These are phyloP conservation scores for Brachyopa scutellaris DNA, from an alignment of 2,888 invertebrate genomes.

Conservation along the genomic window DNA sequence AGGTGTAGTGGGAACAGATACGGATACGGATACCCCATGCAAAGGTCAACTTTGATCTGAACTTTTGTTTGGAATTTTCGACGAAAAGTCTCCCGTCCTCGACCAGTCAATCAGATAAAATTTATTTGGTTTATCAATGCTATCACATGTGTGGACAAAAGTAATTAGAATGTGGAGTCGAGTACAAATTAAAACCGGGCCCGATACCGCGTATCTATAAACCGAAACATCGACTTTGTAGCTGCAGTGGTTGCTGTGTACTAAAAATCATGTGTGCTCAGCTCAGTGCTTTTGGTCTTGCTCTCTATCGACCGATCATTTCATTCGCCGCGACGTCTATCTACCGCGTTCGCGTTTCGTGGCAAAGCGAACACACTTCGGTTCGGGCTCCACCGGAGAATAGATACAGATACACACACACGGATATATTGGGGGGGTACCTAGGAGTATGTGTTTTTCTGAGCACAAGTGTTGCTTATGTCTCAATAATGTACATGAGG, in stretches of 20 bases:
- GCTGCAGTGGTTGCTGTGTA: conserved; percentile 70
- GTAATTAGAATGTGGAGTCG: conserved; percentile 55
- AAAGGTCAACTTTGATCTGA: conserved; percentile 60
- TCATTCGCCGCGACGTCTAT: conserved; percentile 18
- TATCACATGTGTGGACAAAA: conserved; percentile 36
- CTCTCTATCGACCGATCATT: conserved; percentile 28
- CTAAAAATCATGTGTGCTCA: conserved; percentile 67
- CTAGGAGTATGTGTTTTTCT: conserved; percentile 26
- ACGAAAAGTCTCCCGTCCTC: conserved; percentile 30
- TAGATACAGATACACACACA: conserved; percentile 33
- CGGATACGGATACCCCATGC: conserved; percentile 22
- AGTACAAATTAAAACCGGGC: conserved; percentile 26
- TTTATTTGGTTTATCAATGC: conserved; percentile 45
- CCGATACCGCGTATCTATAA: conserved; percentile 13
- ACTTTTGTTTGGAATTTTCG: neutral
- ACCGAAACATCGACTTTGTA: conserved; percentile 46
- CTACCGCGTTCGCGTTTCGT: too few species aligned
- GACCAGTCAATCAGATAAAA: conserved; percentile 45
- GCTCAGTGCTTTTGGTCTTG: conserved; percentile 14
- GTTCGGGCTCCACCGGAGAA: too few species aligned
- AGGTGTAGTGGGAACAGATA: conserved; percentile 18
- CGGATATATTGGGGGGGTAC: neutral
- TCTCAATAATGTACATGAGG: conserved; percentile 9
- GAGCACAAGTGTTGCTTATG: conserved; percentile 51
- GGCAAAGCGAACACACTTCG: conserved; percentile 4